Conservation (phyloP, 2,113 vertebrate genomes). For the Sinocyclocheilus rhinocerous region DNA sequence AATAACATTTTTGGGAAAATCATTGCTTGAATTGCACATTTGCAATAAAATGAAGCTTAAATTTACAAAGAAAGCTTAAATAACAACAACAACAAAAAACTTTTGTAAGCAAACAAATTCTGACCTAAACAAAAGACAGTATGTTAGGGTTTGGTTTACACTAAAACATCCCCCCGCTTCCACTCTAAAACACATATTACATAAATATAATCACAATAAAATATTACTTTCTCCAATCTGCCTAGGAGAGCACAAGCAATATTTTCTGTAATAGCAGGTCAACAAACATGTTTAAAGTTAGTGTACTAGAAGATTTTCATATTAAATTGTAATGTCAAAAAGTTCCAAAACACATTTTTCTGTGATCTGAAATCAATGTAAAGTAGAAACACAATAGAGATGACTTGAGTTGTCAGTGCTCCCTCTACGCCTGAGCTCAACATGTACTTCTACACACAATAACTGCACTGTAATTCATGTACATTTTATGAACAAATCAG, state of each 20-base stretch:
- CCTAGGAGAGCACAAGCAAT: background rate
- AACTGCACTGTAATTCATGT: background rate
- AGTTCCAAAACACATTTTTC: background rate
- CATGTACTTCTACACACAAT: background rate
- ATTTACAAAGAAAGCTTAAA: background rate
- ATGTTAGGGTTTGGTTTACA: background rate
- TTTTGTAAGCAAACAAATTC: background rate
- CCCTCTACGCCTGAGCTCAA: constrained; percentile 71
- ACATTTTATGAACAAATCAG: background rate
- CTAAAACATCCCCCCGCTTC: background rate
- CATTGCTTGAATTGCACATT: background rate
- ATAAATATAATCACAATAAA: background rate
- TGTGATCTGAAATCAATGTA: background rate
- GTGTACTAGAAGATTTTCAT: background rate
- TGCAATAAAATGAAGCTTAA: background rate
- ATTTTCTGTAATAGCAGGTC: background rate
- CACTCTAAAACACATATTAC: background rate
- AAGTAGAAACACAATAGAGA: constrained; percentile 13
- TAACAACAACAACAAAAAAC: background rate
- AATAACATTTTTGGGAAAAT: background rate
- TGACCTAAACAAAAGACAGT: background rate
- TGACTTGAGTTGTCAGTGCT: constrained; percentile 69
- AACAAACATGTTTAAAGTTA: background rate
- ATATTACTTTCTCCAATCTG: background rate
- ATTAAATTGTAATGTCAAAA: constrained; percentile 1